These are phyloP conservation scores for Panthera leo DNA, from an alignment of 2,113 vertebrate genomes.

Conservation along the genomic window DNA sequence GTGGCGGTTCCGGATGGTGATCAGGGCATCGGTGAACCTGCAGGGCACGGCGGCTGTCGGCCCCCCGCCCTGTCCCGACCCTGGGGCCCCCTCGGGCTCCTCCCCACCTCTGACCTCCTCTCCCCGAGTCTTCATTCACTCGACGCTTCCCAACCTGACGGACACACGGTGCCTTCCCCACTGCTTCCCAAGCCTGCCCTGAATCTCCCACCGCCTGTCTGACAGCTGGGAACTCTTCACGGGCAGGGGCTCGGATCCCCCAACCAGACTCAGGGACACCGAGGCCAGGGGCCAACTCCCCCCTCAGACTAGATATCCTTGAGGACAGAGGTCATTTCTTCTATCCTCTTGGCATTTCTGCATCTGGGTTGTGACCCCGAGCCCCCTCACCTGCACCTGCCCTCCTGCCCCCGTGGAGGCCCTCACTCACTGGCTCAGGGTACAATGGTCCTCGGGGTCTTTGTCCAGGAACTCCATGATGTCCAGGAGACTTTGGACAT, in stretches of 20 bases:
- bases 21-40: slow-evolving; percentile 91
- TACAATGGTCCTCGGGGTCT: slow-evolving; percentile 91
- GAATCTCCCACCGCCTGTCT: background rate
- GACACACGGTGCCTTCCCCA: background rate
- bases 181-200: background rate
- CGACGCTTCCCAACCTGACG: fast-evolving
- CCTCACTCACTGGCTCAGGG: slow-evolving; percentile 91
- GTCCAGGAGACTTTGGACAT: slow-evolving; percentile 96
- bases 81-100: background rate
- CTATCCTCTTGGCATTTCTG: background rate
- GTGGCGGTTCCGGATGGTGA: slow-evolving; percentile 96
- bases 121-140: background rate
- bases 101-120: background rate
- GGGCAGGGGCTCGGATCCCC: background rate
- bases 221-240: background rate
- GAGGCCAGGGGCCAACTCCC: background rate
- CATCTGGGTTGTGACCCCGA: background rate
- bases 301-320: background rate
- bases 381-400: background rate
- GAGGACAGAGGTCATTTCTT: background rate
- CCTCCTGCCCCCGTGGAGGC: background rate
- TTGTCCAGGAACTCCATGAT: slow-evolving; percentile 94
- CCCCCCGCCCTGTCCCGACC: background rate
- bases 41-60: fast-evolving
- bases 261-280: background rate